These are phyloP conservation scores for Apodemus speciosus DNA, from an alignment of 2,113 vertebrate species.

Conservation along the genomic window DNA sequence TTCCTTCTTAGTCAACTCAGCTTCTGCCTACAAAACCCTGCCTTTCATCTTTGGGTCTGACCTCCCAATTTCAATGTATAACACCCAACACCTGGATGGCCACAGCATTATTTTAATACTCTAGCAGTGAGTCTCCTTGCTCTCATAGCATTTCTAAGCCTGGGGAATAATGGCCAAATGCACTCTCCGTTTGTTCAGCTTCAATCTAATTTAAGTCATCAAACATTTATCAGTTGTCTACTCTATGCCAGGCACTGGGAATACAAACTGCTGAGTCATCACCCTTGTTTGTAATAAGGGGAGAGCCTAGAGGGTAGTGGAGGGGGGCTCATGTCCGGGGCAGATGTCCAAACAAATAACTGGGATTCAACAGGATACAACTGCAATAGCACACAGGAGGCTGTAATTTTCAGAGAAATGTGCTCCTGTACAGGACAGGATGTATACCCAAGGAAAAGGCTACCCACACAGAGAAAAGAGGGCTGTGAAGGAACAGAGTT, in stretches of 20 bases:
- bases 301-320: too few relatives aligned
- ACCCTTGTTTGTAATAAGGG: background rate
- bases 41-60: background rate
- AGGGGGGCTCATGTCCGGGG: background rate
- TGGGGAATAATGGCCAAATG: conserved; percentile 1
- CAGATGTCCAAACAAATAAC: background rate
- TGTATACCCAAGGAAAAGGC: background rate
- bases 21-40: fast-evolving
- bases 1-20: background rate
- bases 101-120: background rate
- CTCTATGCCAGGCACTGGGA: background rate
- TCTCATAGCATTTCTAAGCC: conserved; percentile 33
- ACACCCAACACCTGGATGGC: background rate
- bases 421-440: background rate
- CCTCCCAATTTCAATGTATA: background rate
- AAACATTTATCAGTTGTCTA: conserved; percentile 25
- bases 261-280: background rate
- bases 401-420: background rate
- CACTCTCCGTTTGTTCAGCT: conserved; percentile 45
- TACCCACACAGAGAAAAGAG: background rate
- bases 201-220: conserved; percentile 55
- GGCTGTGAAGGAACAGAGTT: background rate
- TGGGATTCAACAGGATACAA: background rate
- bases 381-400: fast-evolving
- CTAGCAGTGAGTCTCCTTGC: background rate